Evolutionary conservation across 30 jellyfish, hydroid and myxozoan genomes (phyloP), one percentile per base, ranked within the genome.

Genomic region (Cassiopea andromeda): DNA sequence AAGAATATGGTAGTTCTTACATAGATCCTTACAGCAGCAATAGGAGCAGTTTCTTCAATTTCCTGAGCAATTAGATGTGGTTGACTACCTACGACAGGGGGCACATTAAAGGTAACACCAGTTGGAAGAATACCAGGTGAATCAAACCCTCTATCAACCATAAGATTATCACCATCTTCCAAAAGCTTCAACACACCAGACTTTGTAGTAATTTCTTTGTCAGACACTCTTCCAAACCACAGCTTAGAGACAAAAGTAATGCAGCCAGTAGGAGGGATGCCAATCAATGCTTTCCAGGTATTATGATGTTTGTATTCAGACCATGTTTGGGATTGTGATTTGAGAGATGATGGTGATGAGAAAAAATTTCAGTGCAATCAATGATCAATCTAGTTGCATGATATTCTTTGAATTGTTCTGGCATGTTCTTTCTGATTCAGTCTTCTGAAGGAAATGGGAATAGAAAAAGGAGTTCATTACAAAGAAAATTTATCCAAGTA

Each of bases 111-210:
- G 60, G 83, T 80, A n/a, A 81, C 86, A 68, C 90, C 89, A 73
- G 88, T 70, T 7, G 93, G 91, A 43, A 83, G 82, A 64, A 83
- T 77, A 77, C 75, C 91, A 16, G 69, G 69, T 13, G 83, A 71
- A 77, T 73, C 97, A 75, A 89, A 89, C 45, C 97, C 97, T 27
- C 85, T 66, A 77, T 89, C 89, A 38, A 93, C 97, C 93, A 89
- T 81, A 13, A 89, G 80, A 46, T 69, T 68, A 67, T 89, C 97
- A 9, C 93, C 93, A n/a, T 49, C 67, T 0, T 69, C 80, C 78
- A 82, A 46, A 43, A 49, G 89, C 61, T 46, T 60, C 64, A 89
- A 54, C 57, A 89, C 19, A 17, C 89, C 89, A 89, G 87, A 81
- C 48, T 81, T 49, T 46, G 58, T 47, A 4, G 93, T 89, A 83